A percentile compares a stretch with the other conserved stretches of the same genome.
Conservation (phyloP, 2,888 invertebrate species). For the Drosophila quinaria region DNA sequence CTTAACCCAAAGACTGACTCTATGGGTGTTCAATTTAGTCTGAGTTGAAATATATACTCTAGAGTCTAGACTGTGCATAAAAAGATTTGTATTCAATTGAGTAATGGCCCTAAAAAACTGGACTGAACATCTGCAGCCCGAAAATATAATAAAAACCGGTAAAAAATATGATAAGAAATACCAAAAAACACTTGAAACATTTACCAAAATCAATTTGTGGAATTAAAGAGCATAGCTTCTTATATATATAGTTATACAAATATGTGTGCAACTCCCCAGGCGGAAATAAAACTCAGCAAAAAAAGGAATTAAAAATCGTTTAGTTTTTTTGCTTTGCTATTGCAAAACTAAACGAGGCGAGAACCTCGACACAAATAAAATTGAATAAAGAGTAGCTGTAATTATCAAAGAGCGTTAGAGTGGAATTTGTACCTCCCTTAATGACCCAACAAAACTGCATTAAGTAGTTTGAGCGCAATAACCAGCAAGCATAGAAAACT, state of each 20-base stretch:
- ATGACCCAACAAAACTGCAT: slow-evolving; percentile 3
- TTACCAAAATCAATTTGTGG: background rate
- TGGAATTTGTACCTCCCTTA: background rate
- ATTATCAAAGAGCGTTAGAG: slow-evolving; percentile 17
- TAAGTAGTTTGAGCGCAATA: slow-evolving; percentile 20
- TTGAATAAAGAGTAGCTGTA: slow-evolving; percentile 27
- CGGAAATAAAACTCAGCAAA: slow-evolving; percentile 1
- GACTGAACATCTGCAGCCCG: background rate
- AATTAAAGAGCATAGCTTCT: background rate
- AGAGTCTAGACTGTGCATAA: background rate
- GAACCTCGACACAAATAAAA: slow-evolving; percentile 19
- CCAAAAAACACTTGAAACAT: background rate
- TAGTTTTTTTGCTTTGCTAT: background rate
- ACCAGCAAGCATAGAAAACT: slow-evolving; percentile 25
- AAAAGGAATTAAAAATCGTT: slow-evolving; percentile 12
- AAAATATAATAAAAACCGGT: background rate
- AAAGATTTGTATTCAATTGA: background rate
- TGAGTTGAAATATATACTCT: background rate
- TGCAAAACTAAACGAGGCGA: slow-evolving; percentile 9
- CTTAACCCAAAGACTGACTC: background rate
- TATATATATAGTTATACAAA: background rate
- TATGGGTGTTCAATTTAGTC: background rate
- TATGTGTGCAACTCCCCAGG: background rate
- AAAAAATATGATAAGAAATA: too few species aligned
- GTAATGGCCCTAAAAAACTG: too few species aligned